phyloP scores from a whole-genome alignment of 1,140 invertebrate genomes.

The Triops cancriformis region DNA sequence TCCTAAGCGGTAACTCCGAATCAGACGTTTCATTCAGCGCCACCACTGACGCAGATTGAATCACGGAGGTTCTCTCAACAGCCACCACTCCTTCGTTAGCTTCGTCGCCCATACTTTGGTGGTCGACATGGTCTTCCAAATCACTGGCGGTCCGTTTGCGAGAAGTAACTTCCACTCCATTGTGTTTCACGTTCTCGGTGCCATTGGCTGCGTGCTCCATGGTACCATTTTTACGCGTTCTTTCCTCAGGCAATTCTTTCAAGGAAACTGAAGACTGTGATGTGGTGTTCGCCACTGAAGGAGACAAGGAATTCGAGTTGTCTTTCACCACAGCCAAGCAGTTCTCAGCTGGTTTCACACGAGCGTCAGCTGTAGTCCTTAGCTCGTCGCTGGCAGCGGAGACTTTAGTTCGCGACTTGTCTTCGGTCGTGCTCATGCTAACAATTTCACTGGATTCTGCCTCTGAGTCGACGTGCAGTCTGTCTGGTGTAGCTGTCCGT shows the following conservation, averaged over 20 bases:
- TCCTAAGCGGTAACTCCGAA: background rate
- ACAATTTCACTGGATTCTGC: conserved; percentile 2
- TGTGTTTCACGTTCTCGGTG: background rate
- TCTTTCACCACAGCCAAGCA: background rate
- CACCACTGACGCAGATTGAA: background rate
- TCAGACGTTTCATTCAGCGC: background rate
- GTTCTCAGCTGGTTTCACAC: background rate
- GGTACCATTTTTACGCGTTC: background rate
- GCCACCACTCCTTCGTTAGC: background rate
- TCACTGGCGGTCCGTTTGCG: conserved; percentile 11
- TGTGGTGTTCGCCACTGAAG: background rate
- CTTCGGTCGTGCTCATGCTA: background rate
- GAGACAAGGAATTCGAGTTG: background rate
- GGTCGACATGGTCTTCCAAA: background rate
- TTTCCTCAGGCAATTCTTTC: background rate
- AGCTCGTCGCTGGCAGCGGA: background rate
- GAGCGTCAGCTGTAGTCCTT: background rate
- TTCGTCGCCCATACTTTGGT: background rate
- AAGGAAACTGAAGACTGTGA: background rate
- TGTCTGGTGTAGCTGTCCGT: conserved; percentile 3
- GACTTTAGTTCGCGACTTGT: background rate
- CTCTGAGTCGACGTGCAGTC: background rate
- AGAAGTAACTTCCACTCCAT: background rate
- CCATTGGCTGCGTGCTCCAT: background rate
- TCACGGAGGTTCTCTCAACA: conserved; percentile 3